phyloP scores from a whole-genome alignment of 2,888 invertebrate species.

The Eristalis arbustorum region DNA sequence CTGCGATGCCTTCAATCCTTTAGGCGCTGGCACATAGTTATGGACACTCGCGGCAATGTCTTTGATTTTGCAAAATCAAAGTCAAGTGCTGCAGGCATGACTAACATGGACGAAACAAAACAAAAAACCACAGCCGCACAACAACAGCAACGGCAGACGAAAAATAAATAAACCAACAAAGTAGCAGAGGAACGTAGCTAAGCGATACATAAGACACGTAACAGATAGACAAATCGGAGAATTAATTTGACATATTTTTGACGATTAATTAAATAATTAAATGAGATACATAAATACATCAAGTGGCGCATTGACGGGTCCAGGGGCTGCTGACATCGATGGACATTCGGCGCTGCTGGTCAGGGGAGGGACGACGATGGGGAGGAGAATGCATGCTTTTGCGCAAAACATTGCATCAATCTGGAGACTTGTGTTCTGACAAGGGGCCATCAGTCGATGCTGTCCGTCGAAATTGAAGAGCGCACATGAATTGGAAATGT shows the following conservation, averaged over 20 bases:
- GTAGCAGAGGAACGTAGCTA: not conserved
- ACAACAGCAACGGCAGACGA: not conserved
- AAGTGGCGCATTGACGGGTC: not conserved
- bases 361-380: not conserved
- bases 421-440: not conserved
- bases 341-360: not conserved
- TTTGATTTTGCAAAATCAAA: conserved; percentile 58
- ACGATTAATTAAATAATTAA: conserved; percentile 70
- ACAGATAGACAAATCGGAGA: conserved; percentile 67
- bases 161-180: conserved; percentile 43
- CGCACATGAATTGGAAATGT: no score
- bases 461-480: not conserved
- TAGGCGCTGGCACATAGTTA: conserved; percentile 28
- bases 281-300: conserved; percentile 67
- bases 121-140: not conserved
- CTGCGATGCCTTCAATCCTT: conserved; percentile 43
- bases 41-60: conserved; percentile 63
- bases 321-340: not conserved
- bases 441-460: not conserved
- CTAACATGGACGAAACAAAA: not conserved
- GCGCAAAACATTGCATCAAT: not conserved
- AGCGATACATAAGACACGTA: conserved; percentile 64
- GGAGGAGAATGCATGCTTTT: not conserved
- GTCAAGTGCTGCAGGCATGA: conserved; percentile 1
- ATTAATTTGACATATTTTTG: conserved; percentile 70